phyloP scores from a whole-genome alignment of 2,888 invertebrate genomes.

The Anorthoa munda region DNA sequence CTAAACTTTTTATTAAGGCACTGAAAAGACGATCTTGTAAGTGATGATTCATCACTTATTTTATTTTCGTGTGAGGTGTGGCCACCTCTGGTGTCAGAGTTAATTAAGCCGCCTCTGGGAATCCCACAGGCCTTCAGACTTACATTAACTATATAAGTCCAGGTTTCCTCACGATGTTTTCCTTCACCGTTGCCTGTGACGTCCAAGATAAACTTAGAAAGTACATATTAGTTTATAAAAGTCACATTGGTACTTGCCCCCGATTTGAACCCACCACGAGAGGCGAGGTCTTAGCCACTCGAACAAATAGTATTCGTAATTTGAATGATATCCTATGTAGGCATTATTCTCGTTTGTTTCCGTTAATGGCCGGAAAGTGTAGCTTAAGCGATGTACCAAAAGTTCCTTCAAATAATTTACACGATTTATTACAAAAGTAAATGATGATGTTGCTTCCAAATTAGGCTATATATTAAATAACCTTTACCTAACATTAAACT shows the following conservation, averaged over 20 bases:
- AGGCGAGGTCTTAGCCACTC: not conserved
- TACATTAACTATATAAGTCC: too few species aligned
- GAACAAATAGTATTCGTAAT: constrained; percentile 33
- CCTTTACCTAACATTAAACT: constrained; percentile 74
- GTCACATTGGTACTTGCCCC: too few species aligned
- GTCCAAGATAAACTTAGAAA: too few species aligned
- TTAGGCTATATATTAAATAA: constrained; percentile 67
- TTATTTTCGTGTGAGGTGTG: not conserved
- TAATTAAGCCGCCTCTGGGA: too few species aligned
- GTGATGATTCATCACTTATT: constrained; percentile 20
- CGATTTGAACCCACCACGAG: too few species aligned
- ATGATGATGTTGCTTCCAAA: constrained; percentile 59
- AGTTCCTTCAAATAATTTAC: constrained; percentile 47
- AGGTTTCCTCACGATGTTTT: too few species aligned
- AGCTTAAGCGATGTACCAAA: constrained; percentile 34
- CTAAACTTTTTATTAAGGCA: constrained; percentile 39
- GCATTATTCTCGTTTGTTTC: constrained; percentile 32
- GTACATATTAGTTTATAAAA: too few species aligned
- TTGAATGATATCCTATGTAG: constrained; percentile 23
- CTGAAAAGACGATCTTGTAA: constrained; percentile 28
- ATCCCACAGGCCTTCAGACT: too few species aligned
- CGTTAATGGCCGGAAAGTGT: constrained; percentile 38
- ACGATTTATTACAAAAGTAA: constrained; percentile 58
- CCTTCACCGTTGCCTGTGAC: too few species aligned
- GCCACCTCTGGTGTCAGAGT: too few species aligned